These are phyloP conservation scores for Takifugu flavidus DNA, from an alignment of 2,113 vertebrate species.

Conservation along the genomic window DNA sequence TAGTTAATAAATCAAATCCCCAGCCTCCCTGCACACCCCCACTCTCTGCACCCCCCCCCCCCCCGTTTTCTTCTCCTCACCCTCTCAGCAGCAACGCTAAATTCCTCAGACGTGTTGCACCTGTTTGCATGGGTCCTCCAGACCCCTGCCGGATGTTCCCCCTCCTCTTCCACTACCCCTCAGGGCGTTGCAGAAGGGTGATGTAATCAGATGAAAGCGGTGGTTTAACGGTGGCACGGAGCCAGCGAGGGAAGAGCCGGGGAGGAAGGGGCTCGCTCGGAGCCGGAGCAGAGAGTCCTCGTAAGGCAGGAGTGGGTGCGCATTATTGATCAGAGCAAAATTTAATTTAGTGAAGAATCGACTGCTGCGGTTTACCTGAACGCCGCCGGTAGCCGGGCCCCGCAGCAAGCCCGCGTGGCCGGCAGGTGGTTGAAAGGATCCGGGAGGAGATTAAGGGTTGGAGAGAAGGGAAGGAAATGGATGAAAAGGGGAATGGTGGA, in stretches of 20 bases:
- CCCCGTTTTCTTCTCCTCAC: constrained; percentile 18
- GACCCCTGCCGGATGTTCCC: constrained; percentile 67
- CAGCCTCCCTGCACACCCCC: constrained; percentile 40
- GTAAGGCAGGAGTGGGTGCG: constrained; percentile 47
- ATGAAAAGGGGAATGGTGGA: constrained; percentile 57
- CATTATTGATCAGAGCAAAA: constrained; percentile 74
- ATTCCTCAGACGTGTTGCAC: constrained; percentile 72
- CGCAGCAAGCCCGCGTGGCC: constrained; percentile 62
- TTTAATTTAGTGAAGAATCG: constrained; percentile 73
- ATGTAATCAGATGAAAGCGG: constrained; percentile 79
- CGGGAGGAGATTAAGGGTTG: constrained; percentile 67
- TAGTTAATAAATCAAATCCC: constrained; percentile 74
- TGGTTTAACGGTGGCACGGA: constrained; percentile 63
- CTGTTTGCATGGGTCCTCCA: constrained; percentile 76
- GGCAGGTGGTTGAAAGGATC: constrained; percentile 65
- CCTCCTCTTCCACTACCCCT: constrained; percentile 55
- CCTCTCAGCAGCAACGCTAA: constrained; percentile 48
- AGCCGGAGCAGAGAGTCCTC: constrained; percentile 56
- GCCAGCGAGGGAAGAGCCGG: constrained; percentile 40
- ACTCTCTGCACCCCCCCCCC: constrained; percentile 30
- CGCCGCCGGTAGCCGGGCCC: constrained; percentile 50
- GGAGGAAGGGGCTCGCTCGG: constrained; percentile 43
- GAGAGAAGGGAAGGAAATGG: constrained; percentile 64
- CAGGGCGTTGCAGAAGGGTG: constrained; percentile 71
- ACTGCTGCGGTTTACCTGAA: constrained; percentile 69